Evolutionary conservation across 2,888 invertebrate genomes (phyloP).

Genomic region (Lochmaea capreae): DNA sequence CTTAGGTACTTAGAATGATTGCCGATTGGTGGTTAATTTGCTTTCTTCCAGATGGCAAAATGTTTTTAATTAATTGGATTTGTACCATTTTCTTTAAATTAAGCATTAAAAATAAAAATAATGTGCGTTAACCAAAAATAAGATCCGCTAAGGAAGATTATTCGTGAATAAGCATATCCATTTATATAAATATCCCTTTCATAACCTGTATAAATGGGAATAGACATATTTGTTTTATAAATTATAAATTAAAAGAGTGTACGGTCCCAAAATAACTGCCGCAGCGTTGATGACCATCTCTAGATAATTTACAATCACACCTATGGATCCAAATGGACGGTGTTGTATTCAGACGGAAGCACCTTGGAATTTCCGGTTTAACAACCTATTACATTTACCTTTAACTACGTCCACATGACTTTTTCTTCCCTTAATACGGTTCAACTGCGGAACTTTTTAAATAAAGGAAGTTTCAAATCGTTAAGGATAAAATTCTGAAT

Average conservation of each 20-base stretch:
- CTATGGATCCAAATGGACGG: constrained; percentile 14
- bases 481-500: not conserved
- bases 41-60: too few relatives aligned
- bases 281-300: constrained; percentile 11
- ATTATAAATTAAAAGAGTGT: not conserved
- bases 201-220: too few relatives aligned
- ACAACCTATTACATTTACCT: not conserved
- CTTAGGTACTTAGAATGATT: too few relatives aligned
- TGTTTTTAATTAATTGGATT: too few relatives aligned
- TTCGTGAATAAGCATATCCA: too few relatives aligned
- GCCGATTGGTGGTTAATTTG: too few relatives aligned
- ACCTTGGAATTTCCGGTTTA: constrained; percentile 11
- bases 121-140: too few relatives aligned
- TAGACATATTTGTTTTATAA: not conserved
- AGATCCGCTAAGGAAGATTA: too few relatives aligned
- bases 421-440: not conserved
- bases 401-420: not conserved
- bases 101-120: too few relatives aligned
- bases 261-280: constrained; percentile 12
- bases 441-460: constrained; percentile 22
- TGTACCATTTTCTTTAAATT: too few relatives aligned
- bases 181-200: too few relatives aligned
- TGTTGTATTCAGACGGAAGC: constrained; percentile 4
- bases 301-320: not conserved
- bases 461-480: not conserved